Percentiles rank a stretch among this genome's conserved stretches.
These are phyloP conservation scores for Sardina pilchardus DNA, from an alignment of 2,113 vertebrate genomes.

Conservation along the genomic window DNA sequence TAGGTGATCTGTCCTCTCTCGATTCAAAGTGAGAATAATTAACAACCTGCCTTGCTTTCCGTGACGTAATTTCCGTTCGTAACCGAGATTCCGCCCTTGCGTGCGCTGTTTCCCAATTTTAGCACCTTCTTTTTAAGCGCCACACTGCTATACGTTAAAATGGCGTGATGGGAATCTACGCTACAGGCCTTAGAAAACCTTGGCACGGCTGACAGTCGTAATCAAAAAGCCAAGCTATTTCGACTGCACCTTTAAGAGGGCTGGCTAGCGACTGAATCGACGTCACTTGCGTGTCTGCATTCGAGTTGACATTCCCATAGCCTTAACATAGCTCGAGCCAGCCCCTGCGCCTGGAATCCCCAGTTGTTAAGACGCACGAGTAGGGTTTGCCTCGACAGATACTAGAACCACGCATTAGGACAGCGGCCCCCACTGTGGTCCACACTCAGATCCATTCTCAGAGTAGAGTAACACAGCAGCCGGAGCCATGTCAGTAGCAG, in stretches of 20 bases:
- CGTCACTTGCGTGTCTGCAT: slow-evolving; percentile 12
- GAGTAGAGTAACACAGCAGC: not conserved
- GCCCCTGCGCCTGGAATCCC: slow-evolving; percentile 5
- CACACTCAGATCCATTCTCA: not conserved
- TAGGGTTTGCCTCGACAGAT: not conserved
- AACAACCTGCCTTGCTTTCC: not conserved
- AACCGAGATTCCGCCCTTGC: not conserved
- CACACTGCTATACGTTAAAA: not conserved
- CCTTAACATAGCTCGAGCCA: slow-evolving; percentile 1
- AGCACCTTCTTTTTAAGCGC: not conserved
- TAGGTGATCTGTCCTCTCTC: not conserved
- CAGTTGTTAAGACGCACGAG: slow-evolving; percentile 2
- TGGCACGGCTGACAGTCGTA: not conserved
- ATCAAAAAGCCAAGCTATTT: not conserved
- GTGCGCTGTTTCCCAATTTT: not conserved
- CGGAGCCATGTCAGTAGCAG: slow-evolving; percentile 68
- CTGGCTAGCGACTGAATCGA: not conserved
- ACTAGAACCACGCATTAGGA: not conserved
- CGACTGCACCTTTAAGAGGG: slow-evolving; percentile 13
- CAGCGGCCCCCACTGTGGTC: not conserved
- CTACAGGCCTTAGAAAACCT: not conserved
- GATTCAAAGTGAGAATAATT: not conserved
- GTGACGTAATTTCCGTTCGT: not conserved
- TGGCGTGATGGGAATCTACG: not conserved
- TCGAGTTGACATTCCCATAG: slow-evolving; percentile 7